Conservation (phyloP, 23 tunicate genomes). For the Ascidia mentula region DNA sequence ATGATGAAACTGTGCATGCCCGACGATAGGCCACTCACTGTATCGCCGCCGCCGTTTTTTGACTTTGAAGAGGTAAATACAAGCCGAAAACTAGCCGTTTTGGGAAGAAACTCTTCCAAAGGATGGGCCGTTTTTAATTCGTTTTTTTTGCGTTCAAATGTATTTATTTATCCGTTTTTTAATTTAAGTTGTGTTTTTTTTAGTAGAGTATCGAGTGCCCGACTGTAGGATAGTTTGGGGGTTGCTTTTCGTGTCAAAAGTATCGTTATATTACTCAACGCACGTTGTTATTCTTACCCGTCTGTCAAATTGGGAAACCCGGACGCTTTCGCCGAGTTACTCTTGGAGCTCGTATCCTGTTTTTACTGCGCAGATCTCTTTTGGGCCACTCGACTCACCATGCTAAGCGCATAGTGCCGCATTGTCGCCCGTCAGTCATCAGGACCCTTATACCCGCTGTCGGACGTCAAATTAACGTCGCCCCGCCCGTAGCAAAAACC, state of each 20-base stretch:
- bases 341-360: background rate
- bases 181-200: no score
- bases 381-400: background rate
- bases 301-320: no score
- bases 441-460: background rate
- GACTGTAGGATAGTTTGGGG: no score
- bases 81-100: no score
- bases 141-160: no score
- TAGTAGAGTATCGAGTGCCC: no score
- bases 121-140: no score
- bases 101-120: no score
- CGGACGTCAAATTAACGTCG: background rate
- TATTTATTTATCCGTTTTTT: no score
- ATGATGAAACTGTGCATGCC: slow-evolving; percentile 55
- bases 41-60: slow-evolving; percentile 35
- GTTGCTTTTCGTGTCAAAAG: no score
- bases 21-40: slow-evolving; percentile 26
- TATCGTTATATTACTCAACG: no score
- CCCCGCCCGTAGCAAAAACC: background rate
- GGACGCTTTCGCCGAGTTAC: background rate
- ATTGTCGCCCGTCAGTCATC: background rate
- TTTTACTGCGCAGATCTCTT: background rate
- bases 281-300: no score
- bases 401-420: background rate
- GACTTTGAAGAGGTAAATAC: slow-evolving; percentile 43